These are phyloP conservation scores for Enoplosus armatus DNA, from an alignment of 2,797 vertebrate genomes.

Conservation along the genomic window DNA sequence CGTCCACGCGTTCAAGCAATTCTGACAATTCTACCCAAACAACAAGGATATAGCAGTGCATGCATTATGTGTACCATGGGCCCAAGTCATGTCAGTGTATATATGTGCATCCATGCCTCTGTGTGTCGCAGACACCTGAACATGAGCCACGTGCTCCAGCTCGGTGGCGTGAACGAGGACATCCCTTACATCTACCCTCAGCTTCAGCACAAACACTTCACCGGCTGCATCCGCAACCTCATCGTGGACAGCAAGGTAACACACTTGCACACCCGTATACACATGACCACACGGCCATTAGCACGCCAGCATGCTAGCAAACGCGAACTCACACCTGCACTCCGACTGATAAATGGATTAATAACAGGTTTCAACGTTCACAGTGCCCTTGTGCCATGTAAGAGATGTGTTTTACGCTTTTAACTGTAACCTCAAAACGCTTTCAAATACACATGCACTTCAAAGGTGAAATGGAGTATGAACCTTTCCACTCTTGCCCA, in stretches of 20 bases:
- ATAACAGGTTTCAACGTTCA: constrained; percentile 55
- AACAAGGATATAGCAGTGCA: background rate
- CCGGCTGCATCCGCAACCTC: constrained; percentile 91
- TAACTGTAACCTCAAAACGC: constrained; percentile 58
- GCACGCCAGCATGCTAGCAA: constrained; percentile 12
- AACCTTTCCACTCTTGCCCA: constrained; percentile 35
- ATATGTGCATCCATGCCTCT: background rate
- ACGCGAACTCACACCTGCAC: constrained; percentile 53
- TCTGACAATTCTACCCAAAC: background rate
- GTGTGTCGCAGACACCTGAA: constrained; percentile 85
- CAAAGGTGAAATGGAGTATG: constrained; percentile 42
- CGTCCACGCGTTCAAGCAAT: background rate
- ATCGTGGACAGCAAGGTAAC: constrained; percentile 91
- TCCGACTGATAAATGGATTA: constrained; percentile 69
- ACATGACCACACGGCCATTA: constrained; percentile 30
- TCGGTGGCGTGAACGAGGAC: constrained; percentile 91
- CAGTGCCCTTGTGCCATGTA: constrained; percentile 41
- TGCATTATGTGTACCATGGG: background rate
- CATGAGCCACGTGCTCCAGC: constrained; percentile 89
- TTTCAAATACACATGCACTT: constrained; percentile 43
- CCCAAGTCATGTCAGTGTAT: background rate
- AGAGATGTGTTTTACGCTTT: constrained; percentile 50
- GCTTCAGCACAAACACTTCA: constrained; percentile 90
- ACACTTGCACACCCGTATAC: background rate
- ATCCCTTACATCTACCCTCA: constrained; percentile 90